These are phyloP conservation scores for Phainopepla nitens DNA, from an alignment of 2,113 vertebrate species.

Conservation along the genomic window DNA sequence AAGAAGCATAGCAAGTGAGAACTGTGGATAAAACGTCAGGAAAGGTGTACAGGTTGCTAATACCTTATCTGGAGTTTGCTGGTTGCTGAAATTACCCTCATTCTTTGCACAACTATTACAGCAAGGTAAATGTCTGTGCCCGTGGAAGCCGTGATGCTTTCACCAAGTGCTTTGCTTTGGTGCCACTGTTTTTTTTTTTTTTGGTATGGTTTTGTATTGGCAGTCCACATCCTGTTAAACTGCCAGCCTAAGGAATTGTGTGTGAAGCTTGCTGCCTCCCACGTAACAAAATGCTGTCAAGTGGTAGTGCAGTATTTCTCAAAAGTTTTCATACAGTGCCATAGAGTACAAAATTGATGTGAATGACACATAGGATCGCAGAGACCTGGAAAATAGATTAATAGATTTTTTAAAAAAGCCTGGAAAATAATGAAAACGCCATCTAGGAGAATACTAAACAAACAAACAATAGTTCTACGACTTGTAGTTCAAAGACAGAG, in stretches of 20 bases:
- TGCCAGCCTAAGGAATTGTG: background rate
- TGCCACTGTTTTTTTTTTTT: background rate
- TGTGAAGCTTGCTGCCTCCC: background rate
- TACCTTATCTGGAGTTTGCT: background rate
- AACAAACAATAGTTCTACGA: background rate
- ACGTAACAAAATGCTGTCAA: background rate
- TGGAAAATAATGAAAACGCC: background rate
- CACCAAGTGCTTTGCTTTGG: background rate
- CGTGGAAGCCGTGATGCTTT: background rate
- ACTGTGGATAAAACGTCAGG: background rate
- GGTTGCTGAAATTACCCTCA: background rate
- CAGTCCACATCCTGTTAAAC: background rate
- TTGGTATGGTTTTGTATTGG: background rate
- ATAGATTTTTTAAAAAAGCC: background rate
- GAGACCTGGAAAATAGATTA: background rate
- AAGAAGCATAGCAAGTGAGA: background rate
- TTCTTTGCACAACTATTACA: background rate
- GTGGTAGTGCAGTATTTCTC: background rate
- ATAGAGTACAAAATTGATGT: background rate
- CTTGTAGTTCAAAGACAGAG: background rate
- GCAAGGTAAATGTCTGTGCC: background rate
- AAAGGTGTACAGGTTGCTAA: background rate
- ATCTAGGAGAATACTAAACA: background rate
- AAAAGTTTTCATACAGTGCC: background rate
- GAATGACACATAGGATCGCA: background rate